Base-by-base conservation (phyloP, 2,797 vertebrate species). In the Poecilia wingei region DNA sequence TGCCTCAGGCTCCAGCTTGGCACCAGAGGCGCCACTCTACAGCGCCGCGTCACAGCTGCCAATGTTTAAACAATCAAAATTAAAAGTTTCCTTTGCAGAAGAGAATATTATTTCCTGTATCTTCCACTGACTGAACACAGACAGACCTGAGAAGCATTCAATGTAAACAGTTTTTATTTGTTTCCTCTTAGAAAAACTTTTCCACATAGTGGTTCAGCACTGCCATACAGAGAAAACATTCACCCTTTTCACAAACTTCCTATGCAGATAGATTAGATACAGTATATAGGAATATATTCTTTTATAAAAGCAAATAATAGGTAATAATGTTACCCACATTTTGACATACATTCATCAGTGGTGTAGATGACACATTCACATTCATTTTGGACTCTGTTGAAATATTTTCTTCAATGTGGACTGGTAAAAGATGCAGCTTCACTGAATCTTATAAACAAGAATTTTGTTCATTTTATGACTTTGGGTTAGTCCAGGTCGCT, bases 41-140 rank as follows among this genome's bases (percentile, higher is more conserved):
- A 87, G 85, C 75, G 77, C 82, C 70, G 79, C 64, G 72, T 87
- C 88, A 86, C 88, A 92, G 91, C 83, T 88, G 84, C 70, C 81
- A 87, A 79, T 89, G 88, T 90, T 91, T 91, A 85, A 90, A 81
- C 89, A 88, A 81, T 84, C 83, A 80, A 87, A 89, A 86, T 82
- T 76, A 84, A 84, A 90, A 74, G 51, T 76, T 86, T 83, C 84
- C 74, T 78, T 68, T 83, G 72, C 59, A 82, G 72, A 85, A 83
- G 57, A 72, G 82, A 82, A 86, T 72, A 80, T 82, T 79, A 86
- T 82, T 72, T 69, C 36, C 57, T 74, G 28, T 55, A 36, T 85
- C 73, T 78, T 80, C 59, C 47, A 76, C 72, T 74, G 57, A 78
- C 75, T 80, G 69, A 84, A 83, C 31, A 74, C 76, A 83, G 47